These are phyloP conservation scores for Saguinus imperator DNA, from an alignment of 2,113 vertebrate genomes.

Conservation along the genomic window DNA sequence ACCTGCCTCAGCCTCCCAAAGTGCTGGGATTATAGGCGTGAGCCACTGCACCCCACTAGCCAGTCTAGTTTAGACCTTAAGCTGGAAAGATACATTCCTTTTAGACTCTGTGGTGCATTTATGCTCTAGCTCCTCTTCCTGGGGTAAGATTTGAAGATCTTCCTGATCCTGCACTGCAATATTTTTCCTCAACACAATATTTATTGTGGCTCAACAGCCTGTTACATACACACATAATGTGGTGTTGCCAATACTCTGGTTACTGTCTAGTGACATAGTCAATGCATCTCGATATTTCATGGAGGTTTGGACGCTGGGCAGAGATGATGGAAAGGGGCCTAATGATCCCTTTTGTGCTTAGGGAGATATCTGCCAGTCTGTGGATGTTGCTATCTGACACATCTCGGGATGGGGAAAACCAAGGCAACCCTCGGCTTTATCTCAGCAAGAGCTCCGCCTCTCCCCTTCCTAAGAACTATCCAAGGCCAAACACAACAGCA, in stretches of 20 bases:
- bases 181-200: conserved; percentile 4
- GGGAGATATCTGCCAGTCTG: neutral
- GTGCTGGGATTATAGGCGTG: too few species aligned
- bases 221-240: neutral
- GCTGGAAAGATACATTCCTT: neutral
- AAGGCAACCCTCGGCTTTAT: neutral
- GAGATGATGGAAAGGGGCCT: neutral
- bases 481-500: conserved; percentile 16
- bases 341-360: conserved; percentile 11
- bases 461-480: conserved; percentile 7
- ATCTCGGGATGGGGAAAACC: neutral
- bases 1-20: too few species aligned
- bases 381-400: conserved; percentile 24
- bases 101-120: neutral
- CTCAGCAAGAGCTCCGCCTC: neutral
- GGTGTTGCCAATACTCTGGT: neutral
- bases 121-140: neutral
- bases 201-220: neutral
- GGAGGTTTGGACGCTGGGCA: neutral
- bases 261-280: neutral
- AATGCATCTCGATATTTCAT: neutral
- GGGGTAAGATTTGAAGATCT: neutral
- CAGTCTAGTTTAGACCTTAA: conserved; percentile 21
- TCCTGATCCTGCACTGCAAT: neutral
- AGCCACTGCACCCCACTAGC: neutral